phyloP scores from a whole-genome alignment of 2,888 invertebrate species.

The Poecilobothrus nobilitatus region DNA sequence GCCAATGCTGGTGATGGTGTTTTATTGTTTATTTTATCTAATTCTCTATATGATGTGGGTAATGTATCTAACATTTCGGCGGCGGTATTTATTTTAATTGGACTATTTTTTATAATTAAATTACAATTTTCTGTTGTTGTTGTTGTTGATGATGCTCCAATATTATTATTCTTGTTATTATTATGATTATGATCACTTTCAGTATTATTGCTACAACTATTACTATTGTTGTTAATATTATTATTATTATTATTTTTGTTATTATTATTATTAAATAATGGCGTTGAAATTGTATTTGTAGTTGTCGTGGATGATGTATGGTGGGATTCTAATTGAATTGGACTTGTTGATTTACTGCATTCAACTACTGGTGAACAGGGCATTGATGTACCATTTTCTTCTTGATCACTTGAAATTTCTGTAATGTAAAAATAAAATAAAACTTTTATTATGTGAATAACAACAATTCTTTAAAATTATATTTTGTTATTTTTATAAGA shows the following conservation, averaged over 20 bases:
- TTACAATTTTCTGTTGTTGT: background rate
- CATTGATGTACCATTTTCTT: constrained; percentile 37
- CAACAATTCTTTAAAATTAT: too few species aligned
- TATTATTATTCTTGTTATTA: constrained; percentile 19
- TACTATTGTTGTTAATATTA: background rate
- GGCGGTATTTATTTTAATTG: constrained; percentile 21
- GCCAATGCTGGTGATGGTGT: constrained; percentile 27
- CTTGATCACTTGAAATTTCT: constrained; percentile 41
- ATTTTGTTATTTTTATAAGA: too few species aligned
- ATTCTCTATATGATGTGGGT: constrained; percentile 25
- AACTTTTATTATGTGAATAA: constrained; percentile 6
- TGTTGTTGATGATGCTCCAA: background rate
- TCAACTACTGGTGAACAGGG: constrained; percentile 33
- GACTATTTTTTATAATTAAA: constrained; percentile 9
- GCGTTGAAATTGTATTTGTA: background rate
- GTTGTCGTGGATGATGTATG: background rate
- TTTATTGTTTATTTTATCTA: constrained; percentile 26
- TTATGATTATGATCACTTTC: constrained; percentile 22
- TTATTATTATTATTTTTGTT: background rate
- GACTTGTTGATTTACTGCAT: constrained; percentile 20
- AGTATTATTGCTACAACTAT: constrained; percentile 13
- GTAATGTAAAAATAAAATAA: constrained; percentile 22
- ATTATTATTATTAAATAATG: background rate
- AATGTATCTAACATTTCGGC: constrained; percentile 15
- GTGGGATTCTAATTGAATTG: constrained; percentile 13